phyloP scores from a whole-genome alignment of 2,113 vertebrate species.

The Columba livia region DNA sequence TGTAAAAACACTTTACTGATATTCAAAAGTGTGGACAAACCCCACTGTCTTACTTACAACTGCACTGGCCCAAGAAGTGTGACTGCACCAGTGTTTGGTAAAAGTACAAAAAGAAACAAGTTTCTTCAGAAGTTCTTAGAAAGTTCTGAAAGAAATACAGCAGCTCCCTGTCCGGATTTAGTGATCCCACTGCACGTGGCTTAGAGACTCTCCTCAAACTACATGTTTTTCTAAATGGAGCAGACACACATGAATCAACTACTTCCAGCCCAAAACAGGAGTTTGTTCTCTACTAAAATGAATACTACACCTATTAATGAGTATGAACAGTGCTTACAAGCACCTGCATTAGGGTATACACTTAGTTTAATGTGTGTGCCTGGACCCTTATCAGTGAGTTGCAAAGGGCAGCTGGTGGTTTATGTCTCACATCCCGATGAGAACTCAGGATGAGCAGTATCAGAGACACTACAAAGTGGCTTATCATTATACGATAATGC shows the following conservation, averaged over 20 bases:
- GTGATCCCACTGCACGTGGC: background rate
- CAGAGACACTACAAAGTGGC: background rate
- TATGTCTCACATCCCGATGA: background rate
- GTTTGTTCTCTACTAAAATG: background rate
- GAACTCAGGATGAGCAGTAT: background rate
- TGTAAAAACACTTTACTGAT: background rate
- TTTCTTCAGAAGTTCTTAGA: background rate
- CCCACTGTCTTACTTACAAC: background rate
- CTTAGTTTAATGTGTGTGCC: background rate
- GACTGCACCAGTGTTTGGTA: background rate
- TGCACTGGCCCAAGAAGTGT: background rate
- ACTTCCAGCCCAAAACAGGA: background rate
- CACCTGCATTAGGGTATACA: background rate
- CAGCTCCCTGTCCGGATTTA: background rate
- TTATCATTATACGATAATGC: background rate
- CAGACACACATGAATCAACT: background rate
- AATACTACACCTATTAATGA: background rate
- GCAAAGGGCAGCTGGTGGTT: background rate
- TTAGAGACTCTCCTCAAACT: background rate
- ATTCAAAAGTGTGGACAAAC: background rate
- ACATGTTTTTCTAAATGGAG: background rate
- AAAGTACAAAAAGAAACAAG: background rate
- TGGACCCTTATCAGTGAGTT: slow-evolving; percentile 8
- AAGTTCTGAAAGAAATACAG: background rate
- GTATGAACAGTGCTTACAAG: background rate